Percentiles rank a stretch among this genome's conserved stretches.
These are phyloP conservation scores for Oophaga sylvatica DNA, from an alignment of 2,797 vertebrate genomes.

Conservation along the genomic window DNA sequence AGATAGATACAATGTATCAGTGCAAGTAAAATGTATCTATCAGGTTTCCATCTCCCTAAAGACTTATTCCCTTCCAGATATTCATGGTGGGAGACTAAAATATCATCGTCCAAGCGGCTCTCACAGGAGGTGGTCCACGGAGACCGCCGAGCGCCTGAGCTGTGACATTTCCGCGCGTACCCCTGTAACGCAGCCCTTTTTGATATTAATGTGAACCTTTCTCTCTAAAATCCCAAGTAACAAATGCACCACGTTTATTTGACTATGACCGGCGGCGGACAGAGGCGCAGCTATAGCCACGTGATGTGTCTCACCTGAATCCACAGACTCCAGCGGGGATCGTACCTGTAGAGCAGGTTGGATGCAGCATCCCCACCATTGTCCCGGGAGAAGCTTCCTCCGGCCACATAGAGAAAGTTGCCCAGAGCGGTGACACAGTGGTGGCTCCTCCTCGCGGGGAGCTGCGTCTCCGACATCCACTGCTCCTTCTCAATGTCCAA, in stretches of 20 bases:
- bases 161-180: no score
- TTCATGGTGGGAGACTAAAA: no score
- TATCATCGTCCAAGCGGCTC: no score
- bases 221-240: background rate
- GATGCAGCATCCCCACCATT: constrained; percentile 89
- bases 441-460: constrained; percentile 88
- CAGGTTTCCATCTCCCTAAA: no score
- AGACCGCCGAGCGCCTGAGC: background rate
- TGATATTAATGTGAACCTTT: no score
- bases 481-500: constrained; percentile 79
- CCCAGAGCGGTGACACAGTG: constrained; percentile 90
- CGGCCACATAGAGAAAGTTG: constrained; percentile 89
- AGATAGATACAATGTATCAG: no score
- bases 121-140: background rate
- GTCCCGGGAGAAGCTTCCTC: constrained; percentile 91
- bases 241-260: background rate
- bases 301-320: constrained; percentile 81
- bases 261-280: background rate
- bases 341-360: constrained; percentile 92
- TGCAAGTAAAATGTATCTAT: no score
- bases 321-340: constrained; percentile 93
- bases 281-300: background rate
- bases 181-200: no score
- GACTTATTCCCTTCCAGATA: no score
- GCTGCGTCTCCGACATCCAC: constrained; percentile 87